Percentiles rank a stretch among this genome's conserved stretches.
Conservation (phyloP, 2,797 vertebrate genomes). For the Periophthalmus magnuspinnatus region DNA sequence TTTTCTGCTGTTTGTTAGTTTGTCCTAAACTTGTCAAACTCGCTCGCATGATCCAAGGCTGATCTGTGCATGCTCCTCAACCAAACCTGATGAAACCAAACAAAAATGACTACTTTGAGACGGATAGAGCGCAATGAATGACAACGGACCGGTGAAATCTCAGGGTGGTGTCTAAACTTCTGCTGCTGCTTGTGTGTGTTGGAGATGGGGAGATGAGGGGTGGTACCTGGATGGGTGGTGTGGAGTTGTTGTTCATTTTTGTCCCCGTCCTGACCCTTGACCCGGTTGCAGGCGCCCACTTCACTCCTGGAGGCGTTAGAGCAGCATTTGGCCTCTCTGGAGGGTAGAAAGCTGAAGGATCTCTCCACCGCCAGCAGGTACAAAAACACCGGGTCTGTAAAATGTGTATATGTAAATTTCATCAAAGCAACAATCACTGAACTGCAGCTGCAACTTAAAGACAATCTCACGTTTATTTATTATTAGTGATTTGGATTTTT, state of each 20-base stretch:
- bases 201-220: conserved; percentile 23
- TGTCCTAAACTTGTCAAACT: conserved; percentile 60
- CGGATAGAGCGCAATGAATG: conserved; percentile 33
- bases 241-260: conserved; percentile 45
- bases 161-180: conserved; percentile 52
- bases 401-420: not conserved
- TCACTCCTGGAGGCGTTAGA: conserved; percentile 94
- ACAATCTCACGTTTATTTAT: not conserved
- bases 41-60: conserved; percentile 76
- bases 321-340: conserved; percentile 93
- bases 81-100: conserved; percentile 75
- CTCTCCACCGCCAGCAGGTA: conserved; percentile 86
- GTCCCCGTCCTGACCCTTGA: conserved; percentile 19
- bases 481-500: not conserved
- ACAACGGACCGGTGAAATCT: conserved; percentile 31
- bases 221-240: not conserved
- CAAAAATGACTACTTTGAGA: conserved; percentile 32
- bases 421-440: not conserved
- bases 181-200: conserved; percentile 55
- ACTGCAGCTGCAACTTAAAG: not conserved
- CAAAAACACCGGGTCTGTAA: not conserved
- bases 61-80: conserved; percentile 78
- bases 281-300: conserved; percentile 82
- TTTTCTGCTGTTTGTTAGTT: conserved; percentile 34
- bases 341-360: conserved; percentile 91